A percentile compares a stretch with the other conserved stretches of the same genome.
Evolutionary conservation across 1,140 invertebrate genomes (phyloP).

Genomic region (Formica exsecta): DNA sequence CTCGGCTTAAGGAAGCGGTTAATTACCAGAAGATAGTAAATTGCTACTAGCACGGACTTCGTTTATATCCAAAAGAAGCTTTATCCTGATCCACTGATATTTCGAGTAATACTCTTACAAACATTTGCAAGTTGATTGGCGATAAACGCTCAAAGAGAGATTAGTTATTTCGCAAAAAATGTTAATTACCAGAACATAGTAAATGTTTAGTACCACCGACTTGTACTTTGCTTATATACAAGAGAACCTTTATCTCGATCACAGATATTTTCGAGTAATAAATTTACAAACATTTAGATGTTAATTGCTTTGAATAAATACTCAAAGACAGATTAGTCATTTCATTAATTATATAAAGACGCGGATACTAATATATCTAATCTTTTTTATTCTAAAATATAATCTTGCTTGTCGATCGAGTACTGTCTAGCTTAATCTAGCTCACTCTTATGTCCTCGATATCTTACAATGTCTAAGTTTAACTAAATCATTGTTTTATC

Average conservation of each 20-base stretch:
- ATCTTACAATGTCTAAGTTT: background rate
- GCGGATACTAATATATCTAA: background rate
- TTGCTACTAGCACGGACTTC: slow-evolving; percentile 76
- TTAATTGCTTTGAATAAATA: slow-evolving; percentile 18
- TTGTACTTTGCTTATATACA: slow-evolving; percentile 29
- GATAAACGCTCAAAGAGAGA: slow-evolving; percentile 13
- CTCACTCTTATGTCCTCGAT: background rate
- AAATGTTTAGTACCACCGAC: too few relatives aligned
- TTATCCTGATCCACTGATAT: slow-evolving; percentile 58
- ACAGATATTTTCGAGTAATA: slow-evolving; percentile 67
- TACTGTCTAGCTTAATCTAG: background rate
- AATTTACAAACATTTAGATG: slow-evolving; percentile 32
- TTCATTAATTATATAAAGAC: too few relatives aligned
- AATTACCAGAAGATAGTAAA: slow-evolving; percentile 84
- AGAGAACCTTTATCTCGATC: slow-evolving; percentile 64
- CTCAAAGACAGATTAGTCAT: background rate
- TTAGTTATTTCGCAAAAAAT: background rate
- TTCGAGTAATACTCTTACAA: slow-evolving; percentile 64
- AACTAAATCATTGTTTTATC: background rate
- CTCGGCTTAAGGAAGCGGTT: slow-evolving; percentile 85
- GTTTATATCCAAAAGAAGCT: slow-evolving; percentile 68
- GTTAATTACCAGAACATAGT: too few relatives aligned
- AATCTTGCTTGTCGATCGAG: background rate
- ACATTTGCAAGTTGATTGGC: slow-evolving; percentile 33
- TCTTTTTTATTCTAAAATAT: background rate